Evolutionary conservation across 2,888 invertebrate genomes (phyloP), one percentile per base, ranked within the genome.

Genomic region (Microctonus brassicae): DNA sequence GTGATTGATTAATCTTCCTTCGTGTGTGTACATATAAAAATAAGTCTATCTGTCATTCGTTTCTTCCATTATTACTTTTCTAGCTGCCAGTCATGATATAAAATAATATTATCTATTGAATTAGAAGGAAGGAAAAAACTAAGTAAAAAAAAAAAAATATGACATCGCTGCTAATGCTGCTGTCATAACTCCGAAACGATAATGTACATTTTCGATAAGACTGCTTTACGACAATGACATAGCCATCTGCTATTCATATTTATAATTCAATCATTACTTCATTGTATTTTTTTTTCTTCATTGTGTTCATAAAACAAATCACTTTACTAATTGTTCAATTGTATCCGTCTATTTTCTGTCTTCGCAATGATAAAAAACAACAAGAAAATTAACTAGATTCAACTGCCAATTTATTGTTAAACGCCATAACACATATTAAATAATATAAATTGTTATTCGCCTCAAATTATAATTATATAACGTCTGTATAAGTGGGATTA

Each of bases 341-440:
- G 69, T 72, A 36, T 62, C 62, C 55, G 42, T 58, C 22, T 68
- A 47, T 39, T 55, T 34, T 47, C 20, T 26, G 70, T 68, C 55
- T 73, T 60, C 42, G 17, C 39, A 4, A 42, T 42, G 11, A 58
- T 57, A 58, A 52, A 60, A 42, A 73, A 68, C 47, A n/a, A 60
- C 75, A 34, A 34, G 13, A 70, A 71, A 77, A 80, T 69, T 76
- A 70, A 78, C 77, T 73, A 78, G 80, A 58, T 58, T 77, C 73
- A 82, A 83, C 83, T 84, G 84, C 84, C 84, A 84, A 84, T 79
- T 77, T 73, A 78, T 79, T 75, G 78, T 76, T 75, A 76, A 81
- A 81, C 84, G 84, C 84, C 85, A 85, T 84, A 81, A 20, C 1
- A 57, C 26, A 58, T 33, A 58, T 17, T 58, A n/a, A 17, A 58